Evolutionary conservation across 2,113 vertebrate species (phyloP).

Genomic region (Sturnus vulgaris): DNA sequence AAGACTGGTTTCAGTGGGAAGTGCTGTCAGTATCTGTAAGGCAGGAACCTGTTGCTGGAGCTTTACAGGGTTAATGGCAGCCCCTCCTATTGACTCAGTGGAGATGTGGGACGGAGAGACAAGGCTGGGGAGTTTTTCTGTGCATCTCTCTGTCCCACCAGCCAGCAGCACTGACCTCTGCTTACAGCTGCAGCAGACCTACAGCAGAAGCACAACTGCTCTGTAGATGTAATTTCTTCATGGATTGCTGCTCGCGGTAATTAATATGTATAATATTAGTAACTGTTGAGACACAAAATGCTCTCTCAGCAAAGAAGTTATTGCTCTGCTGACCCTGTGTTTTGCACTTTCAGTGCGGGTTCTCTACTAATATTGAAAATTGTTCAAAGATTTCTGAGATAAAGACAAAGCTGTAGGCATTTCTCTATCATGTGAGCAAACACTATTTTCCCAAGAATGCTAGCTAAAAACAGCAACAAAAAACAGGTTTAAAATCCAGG

Average conservation of each 20-base stretch:
- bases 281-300: slow-evolving; percentile 25
- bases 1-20: neutral
- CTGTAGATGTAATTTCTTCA: neutral
- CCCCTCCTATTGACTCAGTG: fast-evolving
- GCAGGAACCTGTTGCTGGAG: neutral
- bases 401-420: neutral
- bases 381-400: neutral
- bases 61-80: neutral
- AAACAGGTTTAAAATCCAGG: neutral
- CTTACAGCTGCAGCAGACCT: neutral
- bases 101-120: neutral
- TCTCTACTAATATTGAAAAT: slow-evolving; percentile 12
- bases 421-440: neutral
- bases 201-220: neutral
- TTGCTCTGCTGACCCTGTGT: slow-evolving; percentile 15
- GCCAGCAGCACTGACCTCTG: neutral
- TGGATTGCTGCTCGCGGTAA: slow-evolving; percentile 25
- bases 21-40: neutral
- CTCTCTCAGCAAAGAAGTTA: slow-evolving; percentile 17
- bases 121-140: neutral
- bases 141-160: neutral
- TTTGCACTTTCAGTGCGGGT: neutral
- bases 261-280: slow-evolving; percentile 27
- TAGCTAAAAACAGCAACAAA: neutral
- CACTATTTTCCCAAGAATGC: neutral